phyloP scores from a whole-genome alignment of 2,888 invertebrate species.

The Drosophila fulvimacula region DNA sequence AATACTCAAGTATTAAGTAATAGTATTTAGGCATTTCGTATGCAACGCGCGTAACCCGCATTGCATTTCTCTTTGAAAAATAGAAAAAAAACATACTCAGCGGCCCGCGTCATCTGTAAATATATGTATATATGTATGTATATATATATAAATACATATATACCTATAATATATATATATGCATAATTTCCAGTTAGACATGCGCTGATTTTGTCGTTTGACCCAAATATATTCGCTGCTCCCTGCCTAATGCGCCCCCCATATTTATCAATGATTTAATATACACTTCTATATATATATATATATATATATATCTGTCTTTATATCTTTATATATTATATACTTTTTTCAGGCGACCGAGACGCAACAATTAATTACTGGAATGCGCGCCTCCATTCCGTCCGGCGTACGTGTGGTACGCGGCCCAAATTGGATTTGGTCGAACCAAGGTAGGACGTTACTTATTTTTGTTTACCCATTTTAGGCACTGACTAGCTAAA shows the following conservation, averaged over 20 bases:
- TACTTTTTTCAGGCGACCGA: slow-evolving; percentile 44
- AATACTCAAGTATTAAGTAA: slow-evolving; percentile 6
- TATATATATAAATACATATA: slow-evolving; percentile 15
- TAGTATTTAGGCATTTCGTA: slow-evolving; percentile 2
- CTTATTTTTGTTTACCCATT: slow-evolving; percentile 55
- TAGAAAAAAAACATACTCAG: background rate
- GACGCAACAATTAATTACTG: slow-evolving; percentile 38
- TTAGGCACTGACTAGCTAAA: slow-evolving; percentile 61
- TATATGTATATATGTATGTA: slow-evolving; percentile 23
- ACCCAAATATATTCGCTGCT: slow-evolving; percentile 43
- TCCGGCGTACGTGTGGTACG: slow-evolving; percentile 91
- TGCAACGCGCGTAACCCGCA: slow-evolving; percentile 1
- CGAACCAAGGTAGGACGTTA: slow-evolving; percentile 87
- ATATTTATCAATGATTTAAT: slow-evolving; percentile 30
- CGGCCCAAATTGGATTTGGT: slow-evolving; percentile 94
- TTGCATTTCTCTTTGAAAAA: background rate
- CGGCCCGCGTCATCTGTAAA: slow-evolving; percentile 13
- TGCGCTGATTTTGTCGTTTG: slow-evolving; percentile 65
- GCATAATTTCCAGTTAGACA: slow-evolving; percentile 61
- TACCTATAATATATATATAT: slow-evolving; percentile 7
- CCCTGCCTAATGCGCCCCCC: background rate
- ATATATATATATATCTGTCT: background rate
- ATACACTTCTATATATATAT: background rate
- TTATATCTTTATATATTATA: slow-evolving; percentile 10
- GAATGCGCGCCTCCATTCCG: slow-evolving; percentile 85